Evolutionary conservation across 2,113 vertebrate species (phyloP).

Genomic region (Oryzias melastigma): DNA sequence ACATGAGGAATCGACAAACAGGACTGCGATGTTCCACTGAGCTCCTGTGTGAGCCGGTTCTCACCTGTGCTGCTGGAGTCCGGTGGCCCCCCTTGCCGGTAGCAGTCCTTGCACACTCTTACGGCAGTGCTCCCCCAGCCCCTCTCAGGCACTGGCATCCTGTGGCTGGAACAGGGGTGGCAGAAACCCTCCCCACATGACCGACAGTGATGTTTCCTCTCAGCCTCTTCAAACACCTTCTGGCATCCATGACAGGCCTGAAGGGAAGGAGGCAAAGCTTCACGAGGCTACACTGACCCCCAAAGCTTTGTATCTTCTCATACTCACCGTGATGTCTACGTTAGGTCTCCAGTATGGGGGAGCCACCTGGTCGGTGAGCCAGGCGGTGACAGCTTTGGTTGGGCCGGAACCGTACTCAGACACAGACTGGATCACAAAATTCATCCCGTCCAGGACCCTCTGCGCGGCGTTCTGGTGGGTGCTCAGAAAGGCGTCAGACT

Average conservation of each 20-base stretch:
- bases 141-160: slow-evolving; percentile 80
- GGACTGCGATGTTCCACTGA: background rate
- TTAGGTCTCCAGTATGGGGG: slow-evolving; percentile 83
- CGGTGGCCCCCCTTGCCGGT: slow-evolving; percentile 64
- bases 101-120: slow-evolving; percentile 78
- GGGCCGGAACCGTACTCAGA: slow-evolving; percentile 80
- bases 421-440: slow-evolving; percentile 79
- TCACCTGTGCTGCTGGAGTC: slow-evolving; percentile 64
- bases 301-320: background rate
- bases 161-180: slow-evolving; percentile 77
- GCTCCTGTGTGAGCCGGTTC: background rate
- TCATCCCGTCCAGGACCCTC: slow-evolving; percentile 81
- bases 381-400: slow-evolving; percentile 77
- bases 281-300: background rate
- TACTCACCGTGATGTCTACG: slow-evolving; percentile 77
- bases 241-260: slow-evolving; percentile 78
- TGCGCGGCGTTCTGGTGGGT: slow-evolving; percentile 82
- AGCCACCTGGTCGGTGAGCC: slow-evolving; percentile 83
- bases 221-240: slow-evolving; percentile 72
- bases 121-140: slow-evolving; percentile 81
- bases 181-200: slow-evolving; percentile 84
- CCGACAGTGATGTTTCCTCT: slow-evolving; percentile 84
- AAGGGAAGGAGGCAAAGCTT: background rate
- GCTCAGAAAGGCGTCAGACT: slow-evolving; percentile 75
- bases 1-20: background rate